Evolutionary conservation across 1,140 invertebrate species (phyloP), one percentile per base, ranked within the genome.

Genomic region (Bombus sylvicola): DNA sequence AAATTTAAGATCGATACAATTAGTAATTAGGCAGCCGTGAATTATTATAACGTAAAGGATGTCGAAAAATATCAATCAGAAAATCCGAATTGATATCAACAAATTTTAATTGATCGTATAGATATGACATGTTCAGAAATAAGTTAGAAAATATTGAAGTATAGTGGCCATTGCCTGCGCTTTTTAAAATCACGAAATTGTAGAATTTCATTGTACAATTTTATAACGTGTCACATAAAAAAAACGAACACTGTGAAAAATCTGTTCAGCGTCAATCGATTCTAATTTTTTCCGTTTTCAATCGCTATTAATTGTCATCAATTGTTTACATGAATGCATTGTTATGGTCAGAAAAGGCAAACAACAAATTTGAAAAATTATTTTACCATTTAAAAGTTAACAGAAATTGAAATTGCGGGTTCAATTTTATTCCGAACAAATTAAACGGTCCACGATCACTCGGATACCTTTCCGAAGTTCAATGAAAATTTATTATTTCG

Each of bases 401-500:
- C n/a, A 15, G 13, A 53, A 53, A 25, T 59, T 25, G 43, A 22
- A 75, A 75, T 75, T 25, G 31, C 2, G 39, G 25, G 1, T 41
- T 41, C 71, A 18, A 31, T 41, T 72, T 72, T 72, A 72, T 72
- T 15, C 10, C 3, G 1, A 10, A n/a, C 41, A 72, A 87, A 77
- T 86, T 28, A 8, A 13, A 28, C 41, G 22, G 25, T 37, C 6
- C 25, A 75, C 43, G 5, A 5, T 18, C 9, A 10, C 3, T 22
- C 31, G 10, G 18, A 18, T 25, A 10, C n/a, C n/a, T 9, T 34
- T 53, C 43, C 28, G 15, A 12, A 39, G 15, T 34, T 37, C 72
- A 25, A 76, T 75, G 47, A 62, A 74, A 87, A 88, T 64, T 39
- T 37, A 37, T 75, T 88, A 64, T 64, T 53, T 47, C 34, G 3